phyloP scores from a whole-genome alignment of 2,113 vertebrate species.

The human region GRCh38 chr13:21640001-21640500 shows the following conservation, averaged over 20 bases:
- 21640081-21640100: neutral
- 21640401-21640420: neutral
- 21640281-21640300: too few species aligned
- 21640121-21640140: neutral
- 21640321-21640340: neutral
- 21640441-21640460: neutral
- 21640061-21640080: neutral
- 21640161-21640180: neutral
- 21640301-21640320: neutral
- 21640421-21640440: neutral
- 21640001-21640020: neutral
- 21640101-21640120: neutral
- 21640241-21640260: neutral
- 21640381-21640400: neutral
- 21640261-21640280: neutral
- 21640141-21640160: accelerated
- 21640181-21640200: neutral
- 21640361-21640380: neutral
- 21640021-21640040: neutral
- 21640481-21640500: neutral
- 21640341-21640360: neutral
- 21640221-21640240: neutral
- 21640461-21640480: neutral
- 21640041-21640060: neutral
- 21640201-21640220: too few species aligned